These are phyloP conservation scores for Serilophus lunatus DNA, from an alignment of 2,113 vertebrate species.

Conservation along the genomic window DNA sequence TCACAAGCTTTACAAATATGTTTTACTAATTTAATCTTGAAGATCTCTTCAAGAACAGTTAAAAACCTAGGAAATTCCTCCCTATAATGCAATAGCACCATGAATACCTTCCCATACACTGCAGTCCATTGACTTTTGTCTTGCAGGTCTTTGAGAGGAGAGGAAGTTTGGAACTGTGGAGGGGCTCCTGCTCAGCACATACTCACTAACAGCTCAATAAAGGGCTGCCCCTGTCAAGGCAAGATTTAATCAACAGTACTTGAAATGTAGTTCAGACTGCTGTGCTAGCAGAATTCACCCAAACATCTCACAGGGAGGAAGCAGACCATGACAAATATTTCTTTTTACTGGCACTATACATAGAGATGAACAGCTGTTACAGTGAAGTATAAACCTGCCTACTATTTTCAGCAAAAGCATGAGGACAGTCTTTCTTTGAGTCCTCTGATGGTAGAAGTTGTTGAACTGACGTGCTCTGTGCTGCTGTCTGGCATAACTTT, in stretches of 20 bases:
- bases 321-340: constrained; percentile 46
- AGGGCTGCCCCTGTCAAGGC: not conserved
- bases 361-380: constrained; percentile 45
- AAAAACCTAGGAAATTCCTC: not conserved
- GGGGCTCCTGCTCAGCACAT: not conserved
- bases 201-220: not conserved
- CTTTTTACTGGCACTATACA: constrained; percentile 37
- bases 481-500: not conserved
- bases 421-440: constrained; percentile 36
- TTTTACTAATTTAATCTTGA: not conserved
- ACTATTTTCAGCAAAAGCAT: constrained; percentile 35
- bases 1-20: not conserved
- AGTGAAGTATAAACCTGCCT: constrained; percentile 5
- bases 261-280: not conserved
- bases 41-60: not conserved
- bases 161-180: not conserved
- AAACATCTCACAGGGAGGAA: constrained; percentile 1
- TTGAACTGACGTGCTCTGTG: not conserved
- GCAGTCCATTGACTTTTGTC: not conserved
- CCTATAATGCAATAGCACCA: not conserved
- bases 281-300: constrained; percentile 24
- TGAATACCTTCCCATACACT: not conserved
- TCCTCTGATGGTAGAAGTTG: not conserved
- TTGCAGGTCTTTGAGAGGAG: not conserved
- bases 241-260: constrained; percentile 4